A percentile compares a stretch with the other conserved stretches of the same genome.
These are phyloP conservation scores for Drosophila meridionalis DNA, from an alignment of 2,888 invertebrate species.

Conservation along the genomic window DNA sequence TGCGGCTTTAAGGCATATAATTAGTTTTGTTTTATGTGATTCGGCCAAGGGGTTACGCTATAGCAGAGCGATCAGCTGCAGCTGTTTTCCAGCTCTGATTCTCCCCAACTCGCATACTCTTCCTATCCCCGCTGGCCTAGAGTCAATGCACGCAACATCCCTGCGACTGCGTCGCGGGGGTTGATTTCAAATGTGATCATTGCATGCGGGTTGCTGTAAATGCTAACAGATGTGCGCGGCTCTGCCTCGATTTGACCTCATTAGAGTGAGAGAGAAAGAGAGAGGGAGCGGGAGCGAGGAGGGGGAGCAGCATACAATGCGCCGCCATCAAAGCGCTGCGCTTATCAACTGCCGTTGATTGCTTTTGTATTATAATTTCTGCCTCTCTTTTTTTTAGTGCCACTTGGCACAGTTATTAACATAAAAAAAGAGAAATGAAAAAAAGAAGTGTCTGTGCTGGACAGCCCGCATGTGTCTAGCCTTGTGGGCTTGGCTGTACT, in stretches of 20 bases:
- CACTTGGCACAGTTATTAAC: conserved; percentile 56
- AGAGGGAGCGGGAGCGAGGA: background rate
- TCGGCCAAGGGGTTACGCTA: conserved; percentile 37
- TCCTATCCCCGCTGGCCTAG: background rate
- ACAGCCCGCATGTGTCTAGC: conserved; percentile 64
- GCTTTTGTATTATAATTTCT: conserved; percentile 38
- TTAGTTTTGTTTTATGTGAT: conserved; percentile 56
- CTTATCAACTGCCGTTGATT: conserved; percentile 52
- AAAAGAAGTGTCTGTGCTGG: conserved; percentile 53
- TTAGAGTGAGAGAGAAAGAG: conserved; percentile 34
- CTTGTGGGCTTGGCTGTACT: conserved; percentile 48
- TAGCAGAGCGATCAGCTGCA: conserved; percentile 26
- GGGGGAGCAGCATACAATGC: conserved; percentile 41
- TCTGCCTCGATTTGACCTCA: conserved; percentile 64
- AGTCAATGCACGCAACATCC: conserved; percentile 66
- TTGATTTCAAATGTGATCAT: conserved; percentile 64
- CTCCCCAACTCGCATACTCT: background rate
- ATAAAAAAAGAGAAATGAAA: conserved; percentile 34
- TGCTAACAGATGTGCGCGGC: conserved; percentile 70
- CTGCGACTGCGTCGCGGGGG: conserved; percentile 66
- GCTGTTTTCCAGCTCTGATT: conserved; percentile 26
- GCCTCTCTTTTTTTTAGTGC: conserved; percentile 20
- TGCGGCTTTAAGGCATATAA: conserved; percentile 31
- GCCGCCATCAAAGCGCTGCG: conserved; percentile 51
- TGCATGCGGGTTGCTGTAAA: conserved; percentile 70